Conservation (phyloP, 2,888 invertebrate species). For the Tetranychus piercei region DNA sequence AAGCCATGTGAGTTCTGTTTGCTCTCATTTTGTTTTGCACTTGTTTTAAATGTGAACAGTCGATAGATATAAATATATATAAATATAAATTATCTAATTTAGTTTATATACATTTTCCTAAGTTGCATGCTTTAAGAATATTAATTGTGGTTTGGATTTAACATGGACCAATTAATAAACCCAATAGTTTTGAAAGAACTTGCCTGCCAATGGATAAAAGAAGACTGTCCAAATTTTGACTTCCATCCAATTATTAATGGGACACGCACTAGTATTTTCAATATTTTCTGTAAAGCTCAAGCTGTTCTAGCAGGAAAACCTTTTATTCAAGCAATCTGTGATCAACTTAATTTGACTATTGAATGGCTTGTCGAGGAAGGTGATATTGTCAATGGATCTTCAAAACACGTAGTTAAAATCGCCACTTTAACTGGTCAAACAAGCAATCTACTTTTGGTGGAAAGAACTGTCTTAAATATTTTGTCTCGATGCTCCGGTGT, state of each 20-base stretch:
- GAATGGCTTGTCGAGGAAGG: constrained; percentile 33
- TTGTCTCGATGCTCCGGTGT: constrained; percentile 34
- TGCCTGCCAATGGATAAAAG: constrained; percentile 23
- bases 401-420: constrained; percentile 24
- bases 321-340: constrained; percentile 34
- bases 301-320: constrained; percentile 35
- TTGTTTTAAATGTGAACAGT: too few relatives aligned
- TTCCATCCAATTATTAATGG: constrained; percentile 20
- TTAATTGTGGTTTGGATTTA: neutral
- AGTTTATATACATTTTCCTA: too few relatives aligned
- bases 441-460: constrained; percentile 33
- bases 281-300: constrained; percentile 25
- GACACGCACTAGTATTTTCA: constrained; percentile 13
- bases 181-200: constrained; percentile 23
- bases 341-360: constrained; percentile 32
- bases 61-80: too few relatives aligned
- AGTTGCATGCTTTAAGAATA: too few relatives aligned
- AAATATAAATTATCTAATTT: too few relatives aligned
- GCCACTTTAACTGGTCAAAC: constrained; percentile 33
- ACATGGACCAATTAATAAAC: constrained; percentile 16
- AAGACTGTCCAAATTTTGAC: constrained; percentile 25
- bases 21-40: too few relatives aligned
- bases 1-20: too few relatives aligned
- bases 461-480: constrained; percentile 34
- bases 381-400: constrained; percentile 21